Conservation (phyloP, 2,888 invertebrate species). For the Rapana venosa region DNA sequence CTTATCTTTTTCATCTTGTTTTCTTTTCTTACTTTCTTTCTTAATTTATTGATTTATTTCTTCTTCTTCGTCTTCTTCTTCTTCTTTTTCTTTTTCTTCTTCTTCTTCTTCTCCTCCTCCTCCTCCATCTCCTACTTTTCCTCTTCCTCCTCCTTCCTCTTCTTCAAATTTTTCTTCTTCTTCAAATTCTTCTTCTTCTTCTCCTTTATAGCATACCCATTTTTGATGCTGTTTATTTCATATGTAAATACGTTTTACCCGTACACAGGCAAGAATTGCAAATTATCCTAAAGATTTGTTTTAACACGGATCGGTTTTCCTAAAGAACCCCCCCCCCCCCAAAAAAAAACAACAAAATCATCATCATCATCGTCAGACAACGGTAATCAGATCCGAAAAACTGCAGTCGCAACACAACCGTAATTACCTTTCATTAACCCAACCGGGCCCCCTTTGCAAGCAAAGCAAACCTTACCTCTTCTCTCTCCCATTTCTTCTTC, state of each 20-base stretch:
- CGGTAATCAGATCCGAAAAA: too few relatives aligned
- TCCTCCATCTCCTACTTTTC: not conserved
- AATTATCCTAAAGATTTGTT: too few relatives aligned
- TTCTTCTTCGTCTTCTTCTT: not conserved
- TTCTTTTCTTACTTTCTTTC: not conserved
- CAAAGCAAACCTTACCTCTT: too few relatives aligned
- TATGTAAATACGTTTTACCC: too few relatives aligned
- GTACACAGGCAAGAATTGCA: too few relatives aligned
- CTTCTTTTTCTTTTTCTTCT: not conserved
- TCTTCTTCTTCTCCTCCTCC: not conserved
- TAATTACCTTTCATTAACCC: too few relatives aligned
- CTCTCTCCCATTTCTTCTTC: conserved; percentile 6
- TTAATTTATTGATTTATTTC: not conserved
- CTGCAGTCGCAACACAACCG: too few relatives aligned
- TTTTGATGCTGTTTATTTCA: too few relatives aligned
- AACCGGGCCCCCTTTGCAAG: too few relatives aligned
- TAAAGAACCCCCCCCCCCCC: too few relatives aligned
- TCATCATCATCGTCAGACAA: not conserved
- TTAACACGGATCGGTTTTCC: too few relatives aligned
- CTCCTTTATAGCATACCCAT: not conserved
- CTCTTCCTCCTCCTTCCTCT: not conserved
- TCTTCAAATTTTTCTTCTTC: not conserved
- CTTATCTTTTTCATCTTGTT: not conserved
- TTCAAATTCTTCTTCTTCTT: not conserved
- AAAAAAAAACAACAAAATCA: not conserved